Conservation (phyloP, 2,888 invertebrate species). For the Cryptocephalus moraei region DNA sequence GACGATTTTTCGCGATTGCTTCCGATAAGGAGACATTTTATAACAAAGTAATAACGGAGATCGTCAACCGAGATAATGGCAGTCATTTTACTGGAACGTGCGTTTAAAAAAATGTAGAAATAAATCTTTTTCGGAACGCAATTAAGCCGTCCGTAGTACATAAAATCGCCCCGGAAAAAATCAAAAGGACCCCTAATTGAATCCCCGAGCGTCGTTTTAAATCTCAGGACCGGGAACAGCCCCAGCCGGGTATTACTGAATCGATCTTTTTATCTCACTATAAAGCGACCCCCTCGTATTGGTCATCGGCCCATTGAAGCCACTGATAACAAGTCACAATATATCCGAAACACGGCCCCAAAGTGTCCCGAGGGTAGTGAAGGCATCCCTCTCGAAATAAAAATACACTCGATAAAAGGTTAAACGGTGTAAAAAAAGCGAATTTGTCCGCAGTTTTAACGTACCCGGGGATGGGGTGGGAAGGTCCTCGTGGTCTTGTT, state of each 20-base stretch:
- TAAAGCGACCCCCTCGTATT: neutral
- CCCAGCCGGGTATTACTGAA: too few relatives aligned
- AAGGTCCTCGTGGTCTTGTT: neutral
- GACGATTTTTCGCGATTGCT: neutral
- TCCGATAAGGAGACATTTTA: neutral
- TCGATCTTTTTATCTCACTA: neutral
- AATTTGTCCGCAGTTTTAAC: constrained; percentile 11
- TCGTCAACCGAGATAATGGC: neutral
- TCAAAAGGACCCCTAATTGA: too few relatives aligned
- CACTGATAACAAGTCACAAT: neutral
- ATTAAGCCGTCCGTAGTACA: constrained; percentile 3
- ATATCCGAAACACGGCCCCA: neutral
- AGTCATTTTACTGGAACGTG: neutral
- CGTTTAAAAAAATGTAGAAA: neutral
- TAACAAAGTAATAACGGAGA: neutral
- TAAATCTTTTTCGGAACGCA: constrained; percentile 3
- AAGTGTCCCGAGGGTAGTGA: neutral
- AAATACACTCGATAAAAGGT: constrained; percentile 17
- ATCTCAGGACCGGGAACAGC: too few relatives aligned
- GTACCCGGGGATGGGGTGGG: neutral
- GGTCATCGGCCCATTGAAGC: neutral
- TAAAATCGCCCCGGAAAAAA: too few relatives aligned
- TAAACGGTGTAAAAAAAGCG: constrained; percentile 19
- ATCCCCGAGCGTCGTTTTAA: too few relatives aligned
- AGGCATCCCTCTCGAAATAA: neutral